Evolutionary conservation across 2,797 vertebrate genomes (phyloP), one percentile per base, ranked within the genome.

Genomic region (Enteromius fasciolatus): DNA sequence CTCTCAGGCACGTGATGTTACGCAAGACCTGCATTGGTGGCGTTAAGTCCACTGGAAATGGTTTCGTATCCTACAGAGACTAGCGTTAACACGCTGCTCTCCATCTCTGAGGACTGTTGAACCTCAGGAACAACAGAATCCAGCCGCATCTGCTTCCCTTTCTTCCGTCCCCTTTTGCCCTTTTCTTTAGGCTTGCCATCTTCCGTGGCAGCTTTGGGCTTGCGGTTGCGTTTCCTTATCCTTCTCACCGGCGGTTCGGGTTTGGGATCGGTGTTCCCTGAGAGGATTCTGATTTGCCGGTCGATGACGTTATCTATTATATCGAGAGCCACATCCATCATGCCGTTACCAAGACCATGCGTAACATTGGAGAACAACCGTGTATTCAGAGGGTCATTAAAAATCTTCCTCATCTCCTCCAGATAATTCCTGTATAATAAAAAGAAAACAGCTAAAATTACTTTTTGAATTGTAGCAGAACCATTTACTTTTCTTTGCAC

Each of bases 11-110:
- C n/a, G n/a, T 48, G 23, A 33, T 5, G 57, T 9, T 66, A 73
- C 0, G 78, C 66, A 90, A 90, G 91, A 72, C 93, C 87, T 0
- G 90, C 44, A 44, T 82, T 92, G 0, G 88, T 20, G 39, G 87
- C 2, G 33, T 79, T 84, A 18, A 95, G 91, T 25, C 92, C 94
- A 20, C 86, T 92, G 54, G 94, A 93, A 74, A 95, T 93, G 0
- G 94, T 89, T 89, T 95, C 94, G 17, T 95, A 95, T 44, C 95
- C 94, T 3, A 95, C 93, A 44, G 94, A 94, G 7, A 95, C 94
- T 79, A 95, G 89, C 0, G 94, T 95, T 4, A 95, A 91, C 44
- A 95, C 92, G 0, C 93, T 93, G 77, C 77, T 90, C 88, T 94
- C 92, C 67, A 88, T 89, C 0, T 91, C 90, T 0, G 92, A 91